A percentile compares a stretch with the other conserved stretches of the same genome.
Conservation (phyloP, 2,888 invertebrate species). For the Metacarcinus magister region DNA sequence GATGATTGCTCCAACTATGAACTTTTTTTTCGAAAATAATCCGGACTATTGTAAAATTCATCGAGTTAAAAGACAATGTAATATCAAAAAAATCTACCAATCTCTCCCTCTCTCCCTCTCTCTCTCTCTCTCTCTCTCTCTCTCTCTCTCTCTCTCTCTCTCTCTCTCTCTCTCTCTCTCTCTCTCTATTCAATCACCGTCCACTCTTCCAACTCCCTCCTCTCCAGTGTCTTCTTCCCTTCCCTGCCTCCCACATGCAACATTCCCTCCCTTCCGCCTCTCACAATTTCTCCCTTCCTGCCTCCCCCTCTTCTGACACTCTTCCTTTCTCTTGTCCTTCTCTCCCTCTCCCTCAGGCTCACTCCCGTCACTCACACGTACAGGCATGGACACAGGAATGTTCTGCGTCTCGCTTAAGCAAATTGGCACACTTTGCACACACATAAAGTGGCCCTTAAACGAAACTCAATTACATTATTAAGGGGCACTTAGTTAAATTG, state of each 20-base stretch:
- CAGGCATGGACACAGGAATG: too few relatives aligned
- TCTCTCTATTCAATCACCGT: not conserved
- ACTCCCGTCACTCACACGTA: not conserved
- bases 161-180: slow-evolving; percentile 15
- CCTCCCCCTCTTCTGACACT: not conserved
- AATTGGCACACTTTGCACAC: too few relatives aligned
- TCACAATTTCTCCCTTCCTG: not conserved
- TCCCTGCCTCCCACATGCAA: too few relatives aligned
- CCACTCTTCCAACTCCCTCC: not conserved
- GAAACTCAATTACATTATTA: too few relatives aligned
- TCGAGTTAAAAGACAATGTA: not conserved
- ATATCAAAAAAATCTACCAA: not conserved
- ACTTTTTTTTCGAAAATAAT: not conserved
- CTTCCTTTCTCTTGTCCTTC: not conserved
- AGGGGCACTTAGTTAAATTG: too few relatives aligned
- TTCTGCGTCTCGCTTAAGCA: too few relatives aligned
- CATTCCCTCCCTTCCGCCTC: too few relatives aligned
- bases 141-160: slow-evolving; percentile 26
- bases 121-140: slow-evolving; percentile 32
- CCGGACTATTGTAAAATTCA: not conserved
- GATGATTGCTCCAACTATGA: too few relatives aligned
- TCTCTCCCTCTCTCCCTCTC: not conserved
- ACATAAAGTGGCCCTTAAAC: too few relatives aligned
- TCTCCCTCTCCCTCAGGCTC: not conserved
- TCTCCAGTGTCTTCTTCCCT: too few relatives aligned